Evolutionary conservation across 2,797 vertebrate species (phyloP).

Genomic region (Petrocephalus schoutedeni): DNA sequence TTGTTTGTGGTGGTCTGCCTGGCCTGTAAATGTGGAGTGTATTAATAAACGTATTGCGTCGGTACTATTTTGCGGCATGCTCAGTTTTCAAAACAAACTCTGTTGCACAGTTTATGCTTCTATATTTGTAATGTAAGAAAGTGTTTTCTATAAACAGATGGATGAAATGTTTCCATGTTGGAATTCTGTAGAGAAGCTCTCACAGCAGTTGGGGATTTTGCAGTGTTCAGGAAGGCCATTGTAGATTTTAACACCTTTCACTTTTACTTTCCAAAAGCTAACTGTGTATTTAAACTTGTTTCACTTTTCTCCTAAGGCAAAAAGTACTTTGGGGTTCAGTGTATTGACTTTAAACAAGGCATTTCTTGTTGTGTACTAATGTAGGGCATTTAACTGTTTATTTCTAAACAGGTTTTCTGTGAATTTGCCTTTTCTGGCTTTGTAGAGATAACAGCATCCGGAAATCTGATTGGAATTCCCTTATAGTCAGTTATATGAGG

Average conservation of each 20-base stretch:
- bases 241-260: not conserved
- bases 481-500: not conserved
- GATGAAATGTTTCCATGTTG: not conserved
- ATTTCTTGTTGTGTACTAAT: slow-evolving; percentile 1
- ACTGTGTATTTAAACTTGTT: not conserved
- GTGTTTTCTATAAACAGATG: slow-evolving; percentile 4
- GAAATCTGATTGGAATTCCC: not conserved
- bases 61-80: not conserved
- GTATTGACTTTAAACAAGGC: not conserved
- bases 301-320: not conserved
- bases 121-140: not conserved
- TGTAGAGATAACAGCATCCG: not conserved
- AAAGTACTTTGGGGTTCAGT: not conserved
- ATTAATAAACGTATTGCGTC: not conserved
- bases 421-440: not conserved
- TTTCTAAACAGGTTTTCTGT: not conserved
- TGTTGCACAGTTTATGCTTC: not conserved
- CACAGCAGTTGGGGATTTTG: not conserved
- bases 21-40: not conserved
- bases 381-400: not conserved
- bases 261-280: not conserved
- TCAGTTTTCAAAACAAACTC: not conserved
- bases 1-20: not conserved
- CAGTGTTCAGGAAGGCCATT: not conserved
- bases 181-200: not conserved